phyloP scores from a whole-genome alignment of 2,113 vertebrate species.

The Platysternon megacephalum region DNA sequence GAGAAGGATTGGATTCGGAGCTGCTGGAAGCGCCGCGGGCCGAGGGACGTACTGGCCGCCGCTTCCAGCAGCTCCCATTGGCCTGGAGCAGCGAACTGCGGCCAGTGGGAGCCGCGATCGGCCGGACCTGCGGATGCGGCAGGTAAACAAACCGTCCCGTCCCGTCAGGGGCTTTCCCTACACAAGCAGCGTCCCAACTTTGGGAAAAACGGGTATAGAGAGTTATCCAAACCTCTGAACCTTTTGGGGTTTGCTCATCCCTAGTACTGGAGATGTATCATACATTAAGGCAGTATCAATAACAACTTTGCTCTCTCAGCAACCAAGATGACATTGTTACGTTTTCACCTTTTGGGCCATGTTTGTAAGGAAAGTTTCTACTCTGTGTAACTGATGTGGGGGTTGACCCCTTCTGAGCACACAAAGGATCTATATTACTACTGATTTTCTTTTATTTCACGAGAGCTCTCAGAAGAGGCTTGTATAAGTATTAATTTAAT shows the following conservation, averaged over 20 bases:
- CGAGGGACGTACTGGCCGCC: too few species aligned
- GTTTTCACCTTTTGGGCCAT: not conserved
- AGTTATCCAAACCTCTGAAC: not conserved
- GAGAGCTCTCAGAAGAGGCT: not conserved
- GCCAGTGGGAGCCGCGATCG: too few species aligned
- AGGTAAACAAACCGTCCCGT: too few species aligned
- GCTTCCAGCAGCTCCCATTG: too few species aligned
- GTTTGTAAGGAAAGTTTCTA: not conserved
- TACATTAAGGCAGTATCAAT: not conserved
- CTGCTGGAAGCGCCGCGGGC: too few species aligned
- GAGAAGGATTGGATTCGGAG: not conserved
- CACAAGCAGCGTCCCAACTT: too few species aligned
- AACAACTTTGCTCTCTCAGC: not conserved
- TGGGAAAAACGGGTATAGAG: not conserved
- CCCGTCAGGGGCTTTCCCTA: too few species aligned
- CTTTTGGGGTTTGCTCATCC: not conserved
- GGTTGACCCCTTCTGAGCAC: not conserved
- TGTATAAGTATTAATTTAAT: not conserved
- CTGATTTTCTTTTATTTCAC: not conserved
- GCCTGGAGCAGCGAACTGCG: too few species aligned
- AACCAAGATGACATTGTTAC: not conserved
- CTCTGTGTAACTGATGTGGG: not conserved
- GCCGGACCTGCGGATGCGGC: too few species aligned
- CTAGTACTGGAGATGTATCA: rapidly evolving
- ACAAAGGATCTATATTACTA: not conserved